phyloP scores from a whole-genome alignment of 2,797 vertebrate species.

The Gallinago stenura region DNA sequence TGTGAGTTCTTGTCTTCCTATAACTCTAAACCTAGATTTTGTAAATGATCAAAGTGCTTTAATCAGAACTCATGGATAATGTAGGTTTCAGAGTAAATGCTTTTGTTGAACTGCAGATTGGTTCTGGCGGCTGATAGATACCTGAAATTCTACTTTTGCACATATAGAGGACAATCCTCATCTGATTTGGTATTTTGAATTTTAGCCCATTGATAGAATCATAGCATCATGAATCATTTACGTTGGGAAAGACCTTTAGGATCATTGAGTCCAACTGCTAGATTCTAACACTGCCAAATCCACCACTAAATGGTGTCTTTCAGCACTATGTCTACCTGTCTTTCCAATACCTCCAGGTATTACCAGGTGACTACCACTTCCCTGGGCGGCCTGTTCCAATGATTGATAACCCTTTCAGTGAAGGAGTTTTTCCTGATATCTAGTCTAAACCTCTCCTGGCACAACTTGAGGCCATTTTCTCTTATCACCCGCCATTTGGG shows the following conservation, averaged over 20 bases:
- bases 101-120: accelerated
- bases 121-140: neutral
- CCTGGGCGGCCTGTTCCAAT: neutral
- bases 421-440: neutral
- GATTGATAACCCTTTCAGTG: neutral
- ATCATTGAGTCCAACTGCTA: neutral
- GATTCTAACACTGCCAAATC: neutral
- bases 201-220: neutral
- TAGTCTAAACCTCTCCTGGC: neutral
- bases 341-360: neutral
- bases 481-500: neutral
- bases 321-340: neutral
- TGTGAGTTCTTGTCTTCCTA: neutral
- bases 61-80: neutral
- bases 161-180: neutral
- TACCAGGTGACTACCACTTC: neutral
- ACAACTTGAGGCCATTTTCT: neutral
- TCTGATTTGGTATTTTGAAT: neutral
- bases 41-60: neutral
- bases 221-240: neutral
- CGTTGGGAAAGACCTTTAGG: neutral
- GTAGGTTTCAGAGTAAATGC: neutral
- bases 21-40: neutral
- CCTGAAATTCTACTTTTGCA: neutral
- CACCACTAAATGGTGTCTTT: neutral